These are phyloP conservation scores for Papilio demoleus DNA, from an alignment of 2,888 invertebrate species.

Conservation along the genomic window DNA sequence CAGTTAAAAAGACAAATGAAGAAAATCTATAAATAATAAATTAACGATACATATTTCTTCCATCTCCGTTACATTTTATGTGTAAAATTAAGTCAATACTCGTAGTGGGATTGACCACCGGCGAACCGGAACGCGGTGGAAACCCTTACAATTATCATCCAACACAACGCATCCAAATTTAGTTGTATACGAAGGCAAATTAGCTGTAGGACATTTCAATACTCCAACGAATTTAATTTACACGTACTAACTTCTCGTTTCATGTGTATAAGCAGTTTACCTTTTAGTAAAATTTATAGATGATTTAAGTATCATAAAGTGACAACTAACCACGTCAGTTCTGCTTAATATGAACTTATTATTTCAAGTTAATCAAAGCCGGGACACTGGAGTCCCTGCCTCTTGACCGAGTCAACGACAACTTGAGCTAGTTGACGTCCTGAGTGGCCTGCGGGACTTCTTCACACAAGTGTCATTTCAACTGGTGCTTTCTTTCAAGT, in stretches of 20 bases:
- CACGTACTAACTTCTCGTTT: too few species aligned
- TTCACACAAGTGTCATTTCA: background rate
- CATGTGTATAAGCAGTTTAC: too few species aligned
- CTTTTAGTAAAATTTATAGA: too few species aligned
- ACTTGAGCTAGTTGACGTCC: constrained; percentile 11
- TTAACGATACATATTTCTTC: background rate
- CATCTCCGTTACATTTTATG: background rate
- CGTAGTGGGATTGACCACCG: constrained; percentile 10
- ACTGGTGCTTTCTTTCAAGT: background rate
- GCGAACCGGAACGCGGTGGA: constrained; percentile 13
- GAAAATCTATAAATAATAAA: too few species aligned
- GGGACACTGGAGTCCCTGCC: background rate
- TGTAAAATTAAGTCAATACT: background rate
- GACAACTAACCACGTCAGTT: background rate
- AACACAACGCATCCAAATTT: background rate
- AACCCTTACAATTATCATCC: constrained; percentile 3
- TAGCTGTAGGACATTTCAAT: too few species aligned
- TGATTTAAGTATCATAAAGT: too few species aligned
- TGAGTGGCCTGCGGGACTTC: background rate
- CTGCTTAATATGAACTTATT: background rate
- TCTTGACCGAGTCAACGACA: constrained; percentile 23
- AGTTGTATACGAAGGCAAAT: too few species aligned
- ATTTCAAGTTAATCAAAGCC: background rate
- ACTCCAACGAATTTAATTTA: too few species aligned
- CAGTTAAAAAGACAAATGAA: background rate